Conservation (phyloP, 2,113 vertebrate species). For the Eulemur macaco region DNA sequence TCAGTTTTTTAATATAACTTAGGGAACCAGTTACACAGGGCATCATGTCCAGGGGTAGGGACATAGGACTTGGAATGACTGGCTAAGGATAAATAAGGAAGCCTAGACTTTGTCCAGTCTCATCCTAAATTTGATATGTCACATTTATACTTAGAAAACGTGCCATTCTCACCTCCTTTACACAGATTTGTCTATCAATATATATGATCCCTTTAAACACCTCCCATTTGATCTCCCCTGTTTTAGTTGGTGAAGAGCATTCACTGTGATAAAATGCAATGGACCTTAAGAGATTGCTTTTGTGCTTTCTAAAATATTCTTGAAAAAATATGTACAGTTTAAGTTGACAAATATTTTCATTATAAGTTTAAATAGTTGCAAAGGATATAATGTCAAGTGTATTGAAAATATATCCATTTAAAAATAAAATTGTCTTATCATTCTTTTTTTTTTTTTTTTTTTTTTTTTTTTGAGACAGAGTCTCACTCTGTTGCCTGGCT, state of each 20-base stretch:
- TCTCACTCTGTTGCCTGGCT: too few species aligned
- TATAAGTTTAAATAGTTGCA: neutral
- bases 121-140: neutral
- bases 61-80: neutral
- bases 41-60: neutral
- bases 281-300: neutral
- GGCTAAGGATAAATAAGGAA: neutral
- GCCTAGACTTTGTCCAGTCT: neutral
- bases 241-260: neutral
- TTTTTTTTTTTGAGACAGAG: too few species aligned
- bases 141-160: conserved; percentile 9
- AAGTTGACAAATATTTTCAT: neutral
- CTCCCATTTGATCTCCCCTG: neutral
- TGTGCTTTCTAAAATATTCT: neutral
- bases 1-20: neutral
- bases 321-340: neutral
- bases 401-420: neutral
- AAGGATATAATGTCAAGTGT: neutral
- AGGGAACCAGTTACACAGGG: neutral
- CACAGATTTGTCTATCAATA: neutral
- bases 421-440: neutral
- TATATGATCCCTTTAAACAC: neutral
- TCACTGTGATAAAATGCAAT: neutral
- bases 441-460: too few species aligned
- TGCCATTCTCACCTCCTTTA: neutral